Evolutionary conservation across 2,888 invertebrate species (phyloP).

Genomic region (Tromatobia lineatoria): DNA sequence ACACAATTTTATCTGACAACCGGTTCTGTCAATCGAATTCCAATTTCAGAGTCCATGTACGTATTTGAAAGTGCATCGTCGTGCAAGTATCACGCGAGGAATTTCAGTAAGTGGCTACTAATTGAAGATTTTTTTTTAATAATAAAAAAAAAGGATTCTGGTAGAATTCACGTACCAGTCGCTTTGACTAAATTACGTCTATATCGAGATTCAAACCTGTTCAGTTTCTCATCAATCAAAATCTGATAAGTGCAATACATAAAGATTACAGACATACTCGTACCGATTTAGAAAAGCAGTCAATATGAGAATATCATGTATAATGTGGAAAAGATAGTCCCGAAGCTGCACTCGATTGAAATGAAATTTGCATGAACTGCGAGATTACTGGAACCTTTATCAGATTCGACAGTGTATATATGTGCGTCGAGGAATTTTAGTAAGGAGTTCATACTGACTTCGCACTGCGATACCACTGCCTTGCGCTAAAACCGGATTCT

Average conservation of each 20-base stretch:
- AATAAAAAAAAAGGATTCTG: not conserved
- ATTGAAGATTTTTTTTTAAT: not conserved
- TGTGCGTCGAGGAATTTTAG: constrained; percentile 32
- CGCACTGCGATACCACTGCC: not conserved
- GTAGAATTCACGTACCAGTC: not conserved
- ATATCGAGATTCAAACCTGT: constrained; percentile 1
- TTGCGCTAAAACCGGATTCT: constrained; percentile 2
- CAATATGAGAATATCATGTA: not conserved
- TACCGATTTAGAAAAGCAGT: not conserved
- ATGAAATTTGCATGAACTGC: constrained; percentile 35
- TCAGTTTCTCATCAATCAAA: constrained; percentile 2
- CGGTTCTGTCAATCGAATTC: constrained; percentile 25
- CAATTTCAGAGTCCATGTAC: constrained; percentile 1
- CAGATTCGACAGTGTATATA: constrained; percentile 12
- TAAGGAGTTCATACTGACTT: constrained; percentile 16
- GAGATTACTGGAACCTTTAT: constrained; percentile 36
- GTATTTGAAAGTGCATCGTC: constrained; percentile 11
- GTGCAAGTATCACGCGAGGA: not conserved
- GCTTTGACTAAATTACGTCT: constrained; percentile 4
- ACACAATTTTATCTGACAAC: constrained; percentile 4
- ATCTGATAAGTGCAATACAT: constrained; percentile 4
- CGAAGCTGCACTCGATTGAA: constrained; percentile 12
- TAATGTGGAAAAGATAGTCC: not conserved
- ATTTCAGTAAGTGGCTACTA: constrained; percentile 16
- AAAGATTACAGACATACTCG: constrained; percentile 4